phyloP scores from a whole-genome alignment of 1,140 invertebrate species.

The Diachasma alloeum region DNA sequence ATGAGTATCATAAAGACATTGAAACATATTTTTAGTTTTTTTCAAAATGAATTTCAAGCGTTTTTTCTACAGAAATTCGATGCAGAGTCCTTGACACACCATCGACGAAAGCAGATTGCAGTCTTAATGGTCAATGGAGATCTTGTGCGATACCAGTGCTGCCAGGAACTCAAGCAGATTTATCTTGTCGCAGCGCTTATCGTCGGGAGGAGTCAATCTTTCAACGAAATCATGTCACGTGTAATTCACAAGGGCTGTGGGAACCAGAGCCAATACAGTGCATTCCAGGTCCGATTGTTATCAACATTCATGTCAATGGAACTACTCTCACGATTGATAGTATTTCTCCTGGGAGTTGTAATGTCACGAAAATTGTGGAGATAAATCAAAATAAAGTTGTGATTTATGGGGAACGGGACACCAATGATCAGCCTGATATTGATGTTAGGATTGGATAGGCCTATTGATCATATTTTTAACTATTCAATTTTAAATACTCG shows the following conservation, averaged over 20 bases:
- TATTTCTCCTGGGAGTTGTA: not conserved
- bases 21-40: too few relatives aligned
- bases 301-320: constrained; percentile 49
- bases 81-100: constrained; percentile 44
- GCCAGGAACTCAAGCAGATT: constrained; percentile 43
- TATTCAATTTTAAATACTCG: too few relatives aligned
- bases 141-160: constrained; percentile 38
- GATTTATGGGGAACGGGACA: constrained; percentile 16
- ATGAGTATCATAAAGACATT: too few relatives aligned
- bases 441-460: constrained; percentile 30
- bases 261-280: constrained; percentile 55
- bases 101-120: constrained; percentile 42
- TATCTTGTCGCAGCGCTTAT: constrained; percentile 50
- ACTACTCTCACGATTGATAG: constrained; percentile 22
- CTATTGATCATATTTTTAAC: not conserved
- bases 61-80: constrained; percentile 48
- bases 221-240: constrained; percentile 38
- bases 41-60: not conserved
- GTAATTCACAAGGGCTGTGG: constrained; percentile 53
- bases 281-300: constrained; percentile 53
- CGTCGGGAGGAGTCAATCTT: constrained; percentile 35
- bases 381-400: constrained; percentile 20
- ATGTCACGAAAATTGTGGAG: constrained; percentile 25
- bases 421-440: constrained; percentile 10
- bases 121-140: constrained; percentile 29